Evolutionary conservation across 2,888 invertebrate species (phyloP).

Genomic region (Lycophotia porphyrea): DNA sequence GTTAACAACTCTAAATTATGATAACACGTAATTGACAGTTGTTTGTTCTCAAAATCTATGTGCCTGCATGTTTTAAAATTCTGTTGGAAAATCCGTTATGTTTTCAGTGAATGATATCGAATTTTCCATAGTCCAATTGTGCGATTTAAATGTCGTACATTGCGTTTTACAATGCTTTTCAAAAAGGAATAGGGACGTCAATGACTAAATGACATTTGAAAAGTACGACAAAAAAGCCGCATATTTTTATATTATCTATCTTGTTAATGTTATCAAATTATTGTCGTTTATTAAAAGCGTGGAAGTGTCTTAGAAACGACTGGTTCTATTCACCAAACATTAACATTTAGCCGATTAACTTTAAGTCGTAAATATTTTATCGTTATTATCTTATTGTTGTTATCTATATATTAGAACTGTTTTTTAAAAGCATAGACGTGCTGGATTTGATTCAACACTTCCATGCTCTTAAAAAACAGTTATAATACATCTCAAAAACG

Average conservation of each 20-base stretch:
- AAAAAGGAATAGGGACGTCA: not conserved
- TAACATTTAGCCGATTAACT: not conserved
- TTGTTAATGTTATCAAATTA: not conserved
- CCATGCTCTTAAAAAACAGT: not conserved
- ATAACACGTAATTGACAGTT: slow-evolving; percentile 10
- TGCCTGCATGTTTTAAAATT: slow-evolving; percentile 12
- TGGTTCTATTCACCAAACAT: not conserved
- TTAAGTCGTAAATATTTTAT: not conserved
- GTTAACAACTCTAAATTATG: slow-evolving; percentile 25
- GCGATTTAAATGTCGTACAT: slow-evolving; percentile 5
- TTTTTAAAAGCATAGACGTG: not conserved
- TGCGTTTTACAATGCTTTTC: not conserved
- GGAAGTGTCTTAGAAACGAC: not conserved
- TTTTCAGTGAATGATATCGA: slow-evolving; percentile 7
- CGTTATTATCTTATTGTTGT: too few relatives aligned
- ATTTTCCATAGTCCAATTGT: slow-evolving; percentile 20
- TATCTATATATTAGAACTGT: not conserved
- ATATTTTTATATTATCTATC: not conserved
- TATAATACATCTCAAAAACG: not conserved
- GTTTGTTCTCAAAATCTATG: slow-evolving; percentile 28
- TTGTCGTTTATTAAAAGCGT: not conserved
- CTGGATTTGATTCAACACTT: not conserved
- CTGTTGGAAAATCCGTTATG: not conserved
- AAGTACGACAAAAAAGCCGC: not conserved
- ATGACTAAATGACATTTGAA: not conserved